Conservation (phyloP, 2,888 invertebrate genomes). For the Acleris literana region DNA sequence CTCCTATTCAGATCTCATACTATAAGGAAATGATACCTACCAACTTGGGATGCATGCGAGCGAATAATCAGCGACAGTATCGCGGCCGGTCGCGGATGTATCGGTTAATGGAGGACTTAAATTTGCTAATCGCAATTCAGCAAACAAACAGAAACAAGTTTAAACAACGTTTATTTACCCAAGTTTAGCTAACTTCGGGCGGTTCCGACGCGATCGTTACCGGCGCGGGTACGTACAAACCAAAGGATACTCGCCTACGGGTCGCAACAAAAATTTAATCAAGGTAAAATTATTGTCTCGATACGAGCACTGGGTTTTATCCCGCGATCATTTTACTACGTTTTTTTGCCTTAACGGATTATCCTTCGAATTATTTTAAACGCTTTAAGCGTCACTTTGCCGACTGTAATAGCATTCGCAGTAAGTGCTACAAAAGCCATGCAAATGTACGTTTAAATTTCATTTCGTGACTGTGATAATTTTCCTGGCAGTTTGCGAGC, state of each 20-base stretch:
- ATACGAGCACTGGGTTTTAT: slow-evolving; percentile 3
- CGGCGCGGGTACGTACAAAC: neutral
- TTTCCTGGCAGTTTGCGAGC: slow-evolving; percentile 36
- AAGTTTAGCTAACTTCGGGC: slow-evolving; percentile 26
- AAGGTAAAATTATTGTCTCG: neutral
- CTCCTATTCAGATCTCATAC: too few relatives aligned
- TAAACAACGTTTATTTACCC: slow-evolving; percentile 32
- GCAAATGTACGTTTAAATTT: slow-evolving; percentile 35
- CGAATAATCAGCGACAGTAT: slow-evolving; percentile 17
- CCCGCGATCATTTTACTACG: neutral
- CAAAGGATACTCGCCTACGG: neutral
- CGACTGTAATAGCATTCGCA: slow-evolving; percentile 19
- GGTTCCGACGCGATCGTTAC: slow-evolving; percentile 13
- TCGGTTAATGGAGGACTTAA: slow-evolving; percentile 23
- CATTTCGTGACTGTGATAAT: slow-evolving; percentile 33
- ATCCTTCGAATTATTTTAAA: slow-evolving; percentile 26
- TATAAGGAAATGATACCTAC: slow-evolving; percentile 1
- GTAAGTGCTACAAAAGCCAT: slow-evolving; percentile 28
- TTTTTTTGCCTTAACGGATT: slow-evolving; percentile 6
- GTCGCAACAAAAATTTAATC: neutral
- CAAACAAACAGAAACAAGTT: slow-evolving; percentile 31
- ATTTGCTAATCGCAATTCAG: slow-evolving; percentile 28
- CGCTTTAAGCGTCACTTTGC: slow-evolving; percentile 20
- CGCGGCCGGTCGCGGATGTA: slow-evolving; percentile 24
- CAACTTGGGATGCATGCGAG: slow-evolving; percentile 11